phyloP scores from a whole-genome alignment of 2,113 vertebrate genomes.

The Echinops telfairi region DNA sequence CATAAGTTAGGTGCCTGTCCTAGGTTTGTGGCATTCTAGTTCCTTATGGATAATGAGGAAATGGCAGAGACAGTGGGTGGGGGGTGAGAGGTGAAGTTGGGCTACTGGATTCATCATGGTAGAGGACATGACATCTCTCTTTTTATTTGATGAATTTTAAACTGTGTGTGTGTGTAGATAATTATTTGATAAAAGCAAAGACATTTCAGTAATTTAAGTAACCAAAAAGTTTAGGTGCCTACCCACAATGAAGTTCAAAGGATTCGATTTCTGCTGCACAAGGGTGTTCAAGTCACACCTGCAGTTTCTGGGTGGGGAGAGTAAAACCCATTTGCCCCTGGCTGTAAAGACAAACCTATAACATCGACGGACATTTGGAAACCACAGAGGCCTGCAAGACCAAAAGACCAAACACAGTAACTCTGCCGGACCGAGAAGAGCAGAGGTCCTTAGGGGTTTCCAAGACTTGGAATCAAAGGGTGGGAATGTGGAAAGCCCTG shows the following conservation, averaged over 20 bases:
- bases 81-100: background rate
- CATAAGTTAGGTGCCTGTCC: background rate
- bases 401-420: too few relatives aligned
- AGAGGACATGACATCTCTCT: background rate
- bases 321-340: background rate
- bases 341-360: background rate
- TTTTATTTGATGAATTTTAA: background rate
- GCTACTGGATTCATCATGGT: too few relatives aligned
- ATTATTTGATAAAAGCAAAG: background rate
- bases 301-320: background rate
- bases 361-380: background rate
- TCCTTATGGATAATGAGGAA: background rate
- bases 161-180: background rate
- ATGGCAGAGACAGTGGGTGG: background rate
- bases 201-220: conserved; percentile 3
- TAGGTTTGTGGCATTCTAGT: background rate
- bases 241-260: conserved; percentile 1
- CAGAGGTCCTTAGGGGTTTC: too few relatives aligned
- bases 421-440: too few relatives aligned
- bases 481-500: too few relatives aligned
- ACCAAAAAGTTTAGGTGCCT: background rate
- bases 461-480: too few relatives aligned
- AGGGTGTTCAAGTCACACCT: background rate
- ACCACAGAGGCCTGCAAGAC: background rate
- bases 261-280: background rate